Conservation (phyloP, 2,888 invertebrate genomes). For the Augiades crinisus region DNA sequence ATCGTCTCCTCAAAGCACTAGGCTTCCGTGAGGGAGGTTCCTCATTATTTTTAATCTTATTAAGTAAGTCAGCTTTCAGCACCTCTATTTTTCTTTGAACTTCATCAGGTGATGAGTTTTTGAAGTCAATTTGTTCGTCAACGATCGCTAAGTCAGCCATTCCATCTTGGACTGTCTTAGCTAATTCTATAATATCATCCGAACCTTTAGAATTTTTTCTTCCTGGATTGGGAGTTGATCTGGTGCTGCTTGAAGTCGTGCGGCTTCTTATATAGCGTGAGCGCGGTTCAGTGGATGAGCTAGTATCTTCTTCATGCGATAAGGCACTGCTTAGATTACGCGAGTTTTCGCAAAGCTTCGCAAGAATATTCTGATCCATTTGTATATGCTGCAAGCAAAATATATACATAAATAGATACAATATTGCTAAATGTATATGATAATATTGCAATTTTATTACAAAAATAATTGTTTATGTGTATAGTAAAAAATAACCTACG, state of each 20-base stretch:
- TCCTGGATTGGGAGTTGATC: slow-evolving; percentile 55
- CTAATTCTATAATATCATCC: slow-evolving; percentile 73
- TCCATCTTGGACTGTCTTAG: slow-evolving; percentile 80
- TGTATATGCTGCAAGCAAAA: slow-evolving; percentile 36
- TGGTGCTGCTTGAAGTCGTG: slow-evolving; percentile 52
- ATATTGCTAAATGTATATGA: not conserved
- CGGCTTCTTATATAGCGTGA: slow-evolving; percentile 56
- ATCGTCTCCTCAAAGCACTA: slow-evolving; percentile 54
- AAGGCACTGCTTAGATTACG: slow-evolving; percentile 63
- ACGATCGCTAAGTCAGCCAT: slow-evolving; percentile 72
- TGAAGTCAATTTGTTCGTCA: slow-evolving; percentile 52
- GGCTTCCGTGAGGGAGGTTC: slow-evolving; percentile 51
- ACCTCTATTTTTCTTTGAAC: slow-evolving; percentile 62
- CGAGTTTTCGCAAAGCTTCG: slow-evolving; percentile 63
- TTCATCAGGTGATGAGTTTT: slow-evolving; percentile 48
- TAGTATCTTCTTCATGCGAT: slow-evolving; percentile 67
- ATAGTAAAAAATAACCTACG: slow-evolving; percentile 33
- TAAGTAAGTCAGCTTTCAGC: slow-evolving; percentile 63
- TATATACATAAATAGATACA: not conserved
- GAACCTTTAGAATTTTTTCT: slow-evolving; percentile 59
- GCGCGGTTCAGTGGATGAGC: slow-evolving; percentile 60
- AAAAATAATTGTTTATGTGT: not conserved
- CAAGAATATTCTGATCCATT: slow-evolving; percentile 57
- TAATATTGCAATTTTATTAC: not conserved
- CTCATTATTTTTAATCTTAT: slow-evolving; percentile 63